phyloP scores from a whole-genome alignment of 2,797 vertebrate genomes.

The Dicrostonyx torquatus region DNA sequence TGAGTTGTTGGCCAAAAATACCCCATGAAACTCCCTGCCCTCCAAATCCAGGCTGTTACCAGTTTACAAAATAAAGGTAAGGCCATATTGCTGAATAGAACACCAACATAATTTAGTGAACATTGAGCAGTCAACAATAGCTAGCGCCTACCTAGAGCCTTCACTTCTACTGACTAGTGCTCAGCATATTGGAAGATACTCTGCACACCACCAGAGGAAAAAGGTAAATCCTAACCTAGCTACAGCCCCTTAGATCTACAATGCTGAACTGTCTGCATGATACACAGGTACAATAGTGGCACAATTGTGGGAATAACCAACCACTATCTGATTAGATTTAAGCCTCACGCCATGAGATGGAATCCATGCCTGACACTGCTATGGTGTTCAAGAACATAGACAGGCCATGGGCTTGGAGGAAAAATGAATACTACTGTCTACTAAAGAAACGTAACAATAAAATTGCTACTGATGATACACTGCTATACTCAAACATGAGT shows the following conservation, averaged over 20 bases:
- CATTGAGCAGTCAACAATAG: background rate
- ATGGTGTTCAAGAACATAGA: background rate
- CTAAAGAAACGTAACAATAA: background rate
- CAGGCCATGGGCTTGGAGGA: no score
- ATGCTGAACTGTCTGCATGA: background rate
- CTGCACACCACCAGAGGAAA: background rate
- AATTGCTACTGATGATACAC: background rate
- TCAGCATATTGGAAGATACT: background rate
- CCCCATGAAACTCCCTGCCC: rapidly evolving
- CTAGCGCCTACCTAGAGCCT: background rate
- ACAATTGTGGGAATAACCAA: background rate
- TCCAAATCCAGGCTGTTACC: background rate
- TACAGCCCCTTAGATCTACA: background rate
- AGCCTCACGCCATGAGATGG: background rate
- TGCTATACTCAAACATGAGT: background rate
- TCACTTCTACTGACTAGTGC: background rate
- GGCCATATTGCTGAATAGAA: background rate
- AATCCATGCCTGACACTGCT: background rate
- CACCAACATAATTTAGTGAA: background rate
- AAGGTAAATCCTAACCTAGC: background rate
- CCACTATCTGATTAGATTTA: background rate
- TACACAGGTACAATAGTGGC: no score
- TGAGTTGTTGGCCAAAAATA: background rate
- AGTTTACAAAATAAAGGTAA: background rate
- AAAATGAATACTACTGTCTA: background rate